Percentiles rank a stretch among this genome's conserved stretches.
These are phyloP conservation scores for Numenius phaeopus DNA, from an alignment of 2,797 vertebrate genomes.

Conservation along the genomic window DNA sequence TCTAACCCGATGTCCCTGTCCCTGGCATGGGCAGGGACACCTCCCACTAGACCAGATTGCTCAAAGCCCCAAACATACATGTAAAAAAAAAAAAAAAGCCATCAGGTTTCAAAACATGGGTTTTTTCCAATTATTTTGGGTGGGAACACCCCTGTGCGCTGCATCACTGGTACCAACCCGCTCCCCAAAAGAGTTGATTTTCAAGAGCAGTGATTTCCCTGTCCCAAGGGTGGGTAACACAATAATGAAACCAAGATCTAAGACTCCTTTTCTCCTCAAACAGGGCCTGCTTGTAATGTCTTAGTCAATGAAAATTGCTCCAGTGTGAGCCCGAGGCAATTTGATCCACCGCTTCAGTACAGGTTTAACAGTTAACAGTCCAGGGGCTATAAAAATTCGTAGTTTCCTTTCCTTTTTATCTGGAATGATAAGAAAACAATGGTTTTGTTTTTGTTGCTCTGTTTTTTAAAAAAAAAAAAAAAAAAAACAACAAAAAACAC, in stretches of 20 bases:
- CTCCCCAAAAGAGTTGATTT: not conserved
- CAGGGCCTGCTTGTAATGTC: not conserved
- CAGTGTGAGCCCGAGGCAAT: not conserved
- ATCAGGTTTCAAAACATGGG: fast-evolving
- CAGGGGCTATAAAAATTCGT: slow-evolving; percentile 34
- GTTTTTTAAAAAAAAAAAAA: not conserved
- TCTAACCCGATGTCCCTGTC: too few relatives aligned
- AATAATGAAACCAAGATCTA: not conserved
- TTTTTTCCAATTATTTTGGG: not conserved
- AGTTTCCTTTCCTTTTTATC: slow-evolving; percentile 52
- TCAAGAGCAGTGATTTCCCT: not conserved
- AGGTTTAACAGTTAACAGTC: slow-evolving; percentile 53
- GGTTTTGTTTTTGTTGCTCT: not conserved
- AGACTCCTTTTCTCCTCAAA: not conserved
- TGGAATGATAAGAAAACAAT: slow-evolving; percentile 29
- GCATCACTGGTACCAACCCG: fast-evolving
- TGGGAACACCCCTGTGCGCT: not conserved
- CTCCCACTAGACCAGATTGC: too few relatives aligned
- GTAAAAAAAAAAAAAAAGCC: not conserved
- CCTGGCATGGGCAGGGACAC: too few relatives aligned
- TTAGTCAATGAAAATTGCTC: not conserved
- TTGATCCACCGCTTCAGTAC: not conserved
- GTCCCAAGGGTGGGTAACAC: not conserved
- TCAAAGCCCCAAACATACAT: too few relatives aligned
- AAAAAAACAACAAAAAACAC: too few relatives aligned